These are phyloP conservation scores for Pterois miles DNA, from an alignment of 2,797 vertebrate genomes.

Conservation along the genomic window DNA sequence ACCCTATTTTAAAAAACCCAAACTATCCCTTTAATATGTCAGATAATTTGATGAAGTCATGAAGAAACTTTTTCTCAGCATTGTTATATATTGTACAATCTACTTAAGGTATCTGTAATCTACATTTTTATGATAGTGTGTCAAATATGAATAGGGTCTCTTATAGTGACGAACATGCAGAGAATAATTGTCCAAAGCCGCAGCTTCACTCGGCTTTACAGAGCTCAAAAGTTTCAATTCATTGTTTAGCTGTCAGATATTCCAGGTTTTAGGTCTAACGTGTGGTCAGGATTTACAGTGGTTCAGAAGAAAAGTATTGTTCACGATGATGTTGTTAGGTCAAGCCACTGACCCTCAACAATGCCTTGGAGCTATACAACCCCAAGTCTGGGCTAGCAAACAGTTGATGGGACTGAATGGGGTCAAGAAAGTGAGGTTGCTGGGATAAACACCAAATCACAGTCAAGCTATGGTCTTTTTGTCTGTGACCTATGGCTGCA, in stretches of 20 bases:
- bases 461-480: conserved; percentile 4
- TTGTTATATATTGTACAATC: neutral
- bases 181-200: neutral
- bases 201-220: neutral
- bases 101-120: neutral
- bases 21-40: neutral
- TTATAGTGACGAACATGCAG: neutral
- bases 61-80: neutral
- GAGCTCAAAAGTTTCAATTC: neutral
- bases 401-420: conserved; percentile 61
- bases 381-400: conserved; percentile 22
- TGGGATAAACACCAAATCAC: conserved; percentile 35
- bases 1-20: no score
- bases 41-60: neutral
- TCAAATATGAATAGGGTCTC: neutral
- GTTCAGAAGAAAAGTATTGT: conserved; percentile 7
- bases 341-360: conserved; percentile 39
- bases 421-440: conserved; percentile 59
- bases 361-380: conserved; percentile 38
- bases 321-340: conserved; percentile 27
- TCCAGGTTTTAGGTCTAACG: neutral
- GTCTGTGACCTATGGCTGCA: conserved; percentile 21
- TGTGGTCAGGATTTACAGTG: neutral
- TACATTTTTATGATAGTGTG: neutral
- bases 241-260: neutral